These are phyloP conservation scores for Gibbula magus DNA, from an alignment of 2,888 invertebrate genomes.

Conservation along the genomic window DNA sequence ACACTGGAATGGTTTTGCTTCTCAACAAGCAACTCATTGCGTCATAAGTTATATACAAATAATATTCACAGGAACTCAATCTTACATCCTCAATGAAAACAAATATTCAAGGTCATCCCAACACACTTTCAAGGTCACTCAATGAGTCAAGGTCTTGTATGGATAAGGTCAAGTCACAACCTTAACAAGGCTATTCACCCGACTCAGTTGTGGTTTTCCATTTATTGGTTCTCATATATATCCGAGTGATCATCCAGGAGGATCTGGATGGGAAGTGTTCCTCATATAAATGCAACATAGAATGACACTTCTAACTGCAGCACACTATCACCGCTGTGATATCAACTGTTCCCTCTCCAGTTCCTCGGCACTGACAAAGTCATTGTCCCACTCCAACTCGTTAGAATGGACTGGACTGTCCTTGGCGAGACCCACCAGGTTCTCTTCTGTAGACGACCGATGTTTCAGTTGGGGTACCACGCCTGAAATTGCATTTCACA, in stretches of 20 bases:
- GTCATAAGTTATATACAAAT: neutral
- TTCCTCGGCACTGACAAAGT: slow-evolving; percentile 65
- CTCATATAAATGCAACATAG: too few species aligned
- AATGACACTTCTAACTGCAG: neutral
- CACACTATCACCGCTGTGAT: slow-evolving; percentile 12
- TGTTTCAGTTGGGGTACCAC: slow-evolving; percentile 45
- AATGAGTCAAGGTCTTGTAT: neutral
- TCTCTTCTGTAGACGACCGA: slow-evolving; percentile 56
- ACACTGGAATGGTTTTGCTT: neutral
- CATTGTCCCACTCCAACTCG: slow-evolving; percentile 69
- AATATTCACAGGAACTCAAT: neutral
- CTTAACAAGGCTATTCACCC: neutral
- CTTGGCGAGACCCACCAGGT: slow-evolving; percentile 29
- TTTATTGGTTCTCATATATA: neutral
- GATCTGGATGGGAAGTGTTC: too few species aligned
- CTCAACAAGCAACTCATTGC: neutral
- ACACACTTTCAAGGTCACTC: too few species aligned
- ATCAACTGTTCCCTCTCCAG: slow-evolving; percentile 51
- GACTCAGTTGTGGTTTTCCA: neutral
- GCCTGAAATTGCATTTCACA: slow-evolving; percentile 36
- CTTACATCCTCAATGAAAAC: neutral
- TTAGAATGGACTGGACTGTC: slow-evolving; percentile 50
- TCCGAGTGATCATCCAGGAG: neutral
- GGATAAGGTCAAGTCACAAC: neutral
- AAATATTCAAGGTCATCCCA: too few species aligned